phyloP scores from a whole-genome alignment of 2,113 vertebrate genomes.

The Phalacrocorax carbo region DNA sequence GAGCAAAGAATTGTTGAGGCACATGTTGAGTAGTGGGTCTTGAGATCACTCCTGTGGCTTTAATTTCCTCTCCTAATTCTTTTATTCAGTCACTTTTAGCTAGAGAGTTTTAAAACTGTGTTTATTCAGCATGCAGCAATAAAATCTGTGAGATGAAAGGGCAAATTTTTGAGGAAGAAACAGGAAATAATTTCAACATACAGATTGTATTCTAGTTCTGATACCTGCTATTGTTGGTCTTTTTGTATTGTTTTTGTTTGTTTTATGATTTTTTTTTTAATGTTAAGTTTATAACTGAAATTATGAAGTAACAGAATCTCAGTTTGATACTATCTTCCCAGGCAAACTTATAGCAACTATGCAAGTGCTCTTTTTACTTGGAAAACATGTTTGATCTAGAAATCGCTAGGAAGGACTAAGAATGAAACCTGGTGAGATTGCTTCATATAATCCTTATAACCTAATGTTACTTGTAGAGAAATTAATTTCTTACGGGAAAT shows the following conservation, averaged over 20 bases:
- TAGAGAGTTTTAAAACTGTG: background rate
- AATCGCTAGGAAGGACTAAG: constrained; percentile 48
- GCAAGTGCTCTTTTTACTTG: constrained; percentile 48
- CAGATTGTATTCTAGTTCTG: background rate
- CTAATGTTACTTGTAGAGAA: background rate
- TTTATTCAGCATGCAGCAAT: background rate
- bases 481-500: background rate
- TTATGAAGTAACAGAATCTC: constrained; percentile 14
- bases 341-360: constrained; percentile 17
- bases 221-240: background rate
- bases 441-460: constrained; percentile 25
- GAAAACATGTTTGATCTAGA: constrained; percentile 46
- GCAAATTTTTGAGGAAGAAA: background rate
- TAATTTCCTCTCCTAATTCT: background rate
- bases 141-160: background rate
- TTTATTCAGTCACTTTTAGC: background rate
- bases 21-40: background rate
- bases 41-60: background rate
- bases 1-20: background rate
- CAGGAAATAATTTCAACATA: background rate
- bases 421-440: constrained; percentile 23
- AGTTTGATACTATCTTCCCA: constrained; percentile 40
- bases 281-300: background rate
- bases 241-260: background rate
- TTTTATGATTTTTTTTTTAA: background rate